Percentiles rank a stretch among this genome's conserved stretches.
These are phyloP conservation scores for Sphenodon punctatus DNA, from an alignment of 2,797 vertebrate genomes.

Conservation along the genomic window DNA sequence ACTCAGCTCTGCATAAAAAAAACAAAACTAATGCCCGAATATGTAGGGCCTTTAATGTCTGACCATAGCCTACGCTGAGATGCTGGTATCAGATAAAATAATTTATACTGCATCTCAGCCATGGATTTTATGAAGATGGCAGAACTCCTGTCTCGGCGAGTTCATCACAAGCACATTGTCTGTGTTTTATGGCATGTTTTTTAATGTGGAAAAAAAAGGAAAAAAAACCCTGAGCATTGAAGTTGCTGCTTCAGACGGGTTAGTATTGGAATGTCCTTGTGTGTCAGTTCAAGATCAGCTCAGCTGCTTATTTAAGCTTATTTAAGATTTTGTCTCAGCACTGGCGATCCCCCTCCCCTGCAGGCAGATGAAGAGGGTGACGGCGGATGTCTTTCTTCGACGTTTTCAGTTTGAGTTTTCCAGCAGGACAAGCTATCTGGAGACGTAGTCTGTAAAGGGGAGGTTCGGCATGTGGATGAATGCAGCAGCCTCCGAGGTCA, in stretches of 20 bases:
- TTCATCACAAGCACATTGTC: neutral
- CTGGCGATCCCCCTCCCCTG: neutral
- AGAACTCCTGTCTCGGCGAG: neutral
- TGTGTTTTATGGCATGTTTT: neutral
- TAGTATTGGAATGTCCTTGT: neutral
- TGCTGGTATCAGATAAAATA: neutral
- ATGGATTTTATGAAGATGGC: neutral
- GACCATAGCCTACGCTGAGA: neutral
- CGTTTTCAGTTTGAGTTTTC: slow-evolving; percentile 6
- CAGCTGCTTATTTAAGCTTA: neutral
- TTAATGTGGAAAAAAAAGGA: neutral
- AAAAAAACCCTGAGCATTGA: too few relatives aligned
- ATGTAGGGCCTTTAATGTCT: neutral
- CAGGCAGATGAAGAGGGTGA: neutral
- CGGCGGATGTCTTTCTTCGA: neutral
- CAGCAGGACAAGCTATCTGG: slow-evolving; percentile 18
- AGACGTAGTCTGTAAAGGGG: neutral
- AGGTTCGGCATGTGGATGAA: slow-evolving; percentile 39
- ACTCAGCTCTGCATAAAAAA: slow-evolving; percentile 14
- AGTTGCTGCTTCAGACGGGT: rapidly evolving
- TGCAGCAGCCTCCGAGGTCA: slow-evolving; percentile 13
- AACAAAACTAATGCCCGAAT: slow-evolving; percentile 19
- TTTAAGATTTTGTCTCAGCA: neutral
- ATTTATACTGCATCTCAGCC: neutral
- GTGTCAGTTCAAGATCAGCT: neutral